A percentile compares a stretch with the other conserved stretches of the same genome.
Evolutionary conservation across 2,797 vertebrate genomes (phyloP).

Genomic region (Amphiprion clarkii): DNA sequence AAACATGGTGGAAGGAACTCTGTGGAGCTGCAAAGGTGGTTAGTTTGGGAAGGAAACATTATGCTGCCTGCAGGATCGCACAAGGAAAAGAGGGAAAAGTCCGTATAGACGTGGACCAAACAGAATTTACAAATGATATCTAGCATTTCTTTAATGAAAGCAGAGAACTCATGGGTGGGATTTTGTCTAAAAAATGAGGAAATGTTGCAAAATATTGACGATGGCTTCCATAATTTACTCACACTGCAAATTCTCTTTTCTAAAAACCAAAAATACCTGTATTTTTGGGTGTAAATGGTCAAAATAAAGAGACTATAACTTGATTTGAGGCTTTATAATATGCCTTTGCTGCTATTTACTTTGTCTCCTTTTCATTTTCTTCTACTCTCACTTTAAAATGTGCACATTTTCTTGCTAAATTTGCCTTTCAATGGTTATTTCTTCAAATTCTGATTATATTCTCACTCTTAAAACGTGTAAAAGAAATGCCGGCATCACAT

Average conservation of each 20-base stretch:
- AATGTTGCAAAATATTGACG: background rate
- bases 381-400: background rate
- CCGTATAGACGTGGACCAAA: conserved; percentile 28
- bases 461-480: background rate
- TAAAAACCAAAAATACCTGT: background rate
- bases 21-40: conserved; percentile 32
- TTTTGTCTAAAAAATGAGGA: background rate
- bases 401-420: background rate
- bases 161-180: background rate
- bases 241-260: no score
- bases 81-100: conserved; percentile 22
- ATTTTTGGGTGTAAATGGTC: background rate
- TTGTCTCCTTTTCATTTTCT: conserved; percentile 23
- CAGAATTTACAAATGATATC: conserved; percentile 23
- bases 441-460: background rate
- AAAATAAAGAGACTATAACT: background rate
- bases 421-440: background rate
- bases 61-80: conserved; percentile 23
- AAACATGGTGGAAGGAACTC: conserved; percentile 18
- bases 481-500: conserved; percentile 27
- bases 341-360: background rate
- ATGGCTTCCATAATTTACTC: no score
- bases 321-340: background rate
- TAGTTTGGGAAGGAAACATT: conserved; percentile 7
- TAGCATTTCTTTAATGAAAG: conserved; percentile 26